These are phyloP conservation scores for Neodiprion fabricii DNA, from an alignment of 1,140 invertebrate genomes.

Conservation along the genomic window DNA sequence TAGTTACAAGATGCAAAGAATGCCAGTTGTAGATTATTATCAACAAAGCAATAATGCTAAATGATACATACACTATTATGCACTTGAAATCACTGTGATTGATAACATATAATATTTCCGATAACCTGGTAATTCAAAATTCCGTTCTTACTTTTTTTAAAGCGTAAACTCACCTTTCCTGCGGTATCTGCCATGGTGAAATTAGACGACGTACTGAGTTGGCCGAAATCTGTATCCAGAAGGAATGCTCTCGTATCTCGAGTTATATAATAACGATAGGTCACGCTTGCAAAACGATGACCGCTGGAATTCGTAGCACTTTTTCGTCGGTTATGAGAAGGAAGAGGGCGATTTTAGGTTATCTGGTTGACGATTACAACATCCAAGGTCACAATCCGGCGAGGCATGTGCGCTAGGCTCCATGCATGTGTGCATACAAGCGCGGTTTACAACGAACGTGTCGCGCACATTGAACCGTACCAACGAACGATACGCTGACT, in stretches of 20 bases:
- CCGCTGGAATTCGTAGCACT: not conserved
- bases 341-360: not conserved
- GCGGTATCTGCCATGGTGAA: slow-evolving; percentile 35
- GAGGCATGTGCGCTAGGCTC: too few species aligned
- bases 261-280: not conserved
- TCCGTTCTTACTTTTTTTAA: not conserved
- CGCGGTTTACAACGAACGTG: too few species aligned
- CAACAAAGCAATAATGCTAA: not conserved
- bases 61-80: not conserved
- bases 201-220: too few species aligned
- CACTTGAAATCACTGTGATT: slow-evolving; percentile 17
- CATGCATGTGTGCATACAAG: too few species aligned
- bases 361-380: not conserved
- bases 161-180: slow-evolving; percentile 33
- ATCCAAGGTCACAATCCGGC: not conserved
- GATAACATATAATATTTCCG: slow-evolving; percentile 27
- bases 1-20: not conserved
- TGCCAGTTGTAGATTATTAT: not conserved
- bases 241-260: not conserved
- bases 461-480: too few species aligned
- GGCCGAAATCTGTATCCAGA: not conserved
- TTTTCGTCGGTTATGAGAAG: not conserved
- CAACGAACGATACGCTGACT: too few species aligned
- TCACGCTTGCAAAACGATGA: not conserved
- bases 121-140: not conserved